Conservation (phyloP, 2,797 vertebrate genomes). For the Hemitrygon akajei region DNA sequence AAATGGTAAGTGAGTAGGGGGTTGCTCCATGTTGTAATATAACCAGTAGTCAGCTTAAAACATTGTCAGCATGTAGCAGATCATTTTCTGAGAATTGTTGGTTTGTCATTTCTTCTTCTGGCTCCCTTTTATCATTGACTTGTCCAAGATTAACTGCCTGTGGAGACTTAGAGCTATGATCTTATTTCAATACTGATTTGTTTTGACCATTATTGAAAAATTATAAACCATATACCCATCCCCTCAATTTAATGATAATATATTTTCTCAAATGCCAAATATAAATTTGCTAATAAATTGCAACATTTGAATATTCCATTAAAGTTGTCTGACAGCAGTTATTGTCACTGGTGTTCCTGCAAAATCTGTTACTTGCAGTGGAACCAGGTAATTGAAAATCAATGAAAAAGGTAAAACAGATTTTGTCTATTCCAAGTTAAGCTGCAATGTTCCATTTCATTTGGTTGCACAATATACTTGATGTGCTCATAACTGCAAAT, state of each 20-base stretch:
- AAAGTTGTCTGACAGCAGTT: not conserved
- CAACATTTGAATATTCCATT: not conserved
- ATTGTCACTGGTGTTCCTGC: too few relatives aligned
- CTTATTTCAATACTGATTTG: not conserved
- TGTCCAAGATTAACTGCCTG: not conserved
- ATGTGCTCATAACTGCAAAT: not conserved
- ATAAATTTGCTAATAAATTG: not conserved
- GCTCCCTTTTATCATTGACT: not conserved
- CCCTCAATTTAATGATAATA: not conserved
- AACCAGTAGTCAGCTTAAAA: not conserved
- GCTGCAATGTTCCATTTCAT: not conserved
- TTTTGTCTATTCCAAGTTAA: not conserved
- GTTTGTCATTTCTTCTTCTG: not conserved
- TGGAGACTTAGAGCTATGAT: not conserved
- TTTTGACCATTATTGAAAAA: not conserved
- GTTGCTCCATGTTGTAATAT: not conserved
- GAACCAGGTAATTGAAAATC: not conserved
- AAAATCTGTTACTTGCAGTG: not conserved
- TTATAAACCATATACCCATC: not conserved
- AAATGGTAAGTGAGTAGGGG: not conserved
- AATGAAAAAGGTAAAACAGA: too few relatives aligned
- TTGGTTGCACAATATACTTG: not conserved
- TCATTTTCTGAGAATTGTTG: not conserved
- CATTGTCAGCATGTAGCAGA: not conserved
- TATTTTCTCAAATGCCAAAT: not conserved